These are phyloP conservation scores for Solea senegalensis DNA, from an alignment of 2,113 vertebrate genomes.

Conservation along the genomic window DNA sequence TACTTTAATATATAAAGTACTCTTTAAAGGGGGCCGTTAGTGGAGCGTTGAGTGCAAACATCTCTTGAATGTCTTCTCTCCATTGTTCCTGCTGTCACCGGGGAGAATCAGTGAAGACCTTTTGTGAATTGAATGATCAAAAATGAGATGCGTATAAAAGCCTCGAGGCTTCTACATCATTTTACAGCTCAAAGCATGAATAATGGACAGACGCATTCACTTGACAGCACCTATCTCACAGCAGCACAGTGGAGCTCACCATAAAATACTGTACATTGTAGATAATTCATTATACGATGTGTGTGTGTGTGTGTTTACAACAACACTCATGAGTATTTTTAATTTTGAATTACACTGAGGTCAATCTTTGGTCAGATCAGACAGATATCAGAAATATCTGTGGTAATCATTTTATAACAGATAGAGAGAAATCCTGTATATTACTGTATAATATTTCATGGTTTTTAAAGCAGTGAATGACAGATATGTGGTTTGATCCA, in stretches of 20 bases:
- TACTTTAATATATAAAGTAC: too few species aligned
- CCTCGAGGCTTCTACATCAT: constrained; percentile 7
- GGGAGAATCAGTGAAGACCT: constrained; percentile 29
- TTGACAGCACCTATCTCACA: background rate
- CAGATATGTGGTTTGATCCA: too few species aligned
- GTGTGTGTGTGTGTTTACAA: too few species aligned
- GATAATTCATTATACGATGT: background rate
- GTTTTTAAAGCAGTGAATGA: too few species aligned
- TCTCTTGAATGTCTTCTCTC: background rate
- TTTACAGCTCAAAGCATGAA: constrained; percentile 21
- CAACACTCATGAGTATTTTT: background rate
- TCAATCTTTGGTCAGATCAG: background rate
- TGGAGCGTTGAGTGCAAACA: constrained; percentile 3
- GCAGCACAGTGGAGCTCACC: background rate
- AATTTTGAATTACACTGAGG: constrained; percentile 23
- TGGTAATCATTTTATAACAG: constrained; percentile 37
- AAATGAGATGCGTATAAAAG: constrained; percentile 5
- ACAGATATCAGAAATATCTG: constrained; percentile 42
- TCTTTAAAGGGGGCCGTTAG: background rate
- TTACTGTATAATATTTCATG: too few species aligned
- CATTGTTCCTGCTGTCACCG: constrained; percentile 9
- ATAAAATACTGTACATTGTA: constrained; percentile 1
- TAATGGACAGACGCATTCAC: constrained; percentile 22
- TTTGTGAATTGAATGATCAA: constrained; percentile 19
- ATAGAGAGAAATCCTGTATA: background rate